phyloP scores from a whole-genome alignment of 2,113 vertebrate genomes.

The Clarias magur region DNA sequence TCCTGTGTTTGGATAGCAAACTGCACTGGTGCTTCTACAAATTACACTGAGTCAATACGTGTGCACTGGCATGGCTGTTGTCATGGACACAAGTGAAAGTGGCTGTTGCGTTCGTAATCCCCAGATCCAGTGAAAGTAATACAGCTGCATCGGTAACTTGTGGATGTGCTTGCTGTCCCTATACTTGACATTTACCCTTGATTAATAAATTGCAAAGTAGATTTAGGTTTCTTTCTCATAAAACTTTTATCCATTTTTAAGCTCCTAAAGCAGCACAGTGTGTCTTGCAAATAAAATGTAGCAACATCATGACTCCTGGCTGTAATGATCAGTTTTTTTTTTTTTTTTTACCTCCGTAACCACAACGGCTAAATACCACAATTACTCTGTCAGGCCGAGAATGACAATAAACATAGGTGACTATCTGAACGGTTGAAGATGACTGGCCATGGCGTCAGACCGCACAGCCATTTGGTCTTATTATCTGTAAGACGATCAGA shows the following conservation, averaged over 20 bases:
- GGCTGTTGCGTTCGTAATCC: constrained; percentile 11
- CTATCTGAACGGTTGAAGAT: constrained; percentile 35
- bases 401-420: constrained; percentile 57
- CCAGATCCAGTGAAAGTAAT: not conserved
- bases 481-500: constrained; percentile 70
- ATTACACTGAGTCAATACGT: constrained; percentile 59
- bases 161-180: not conserved
- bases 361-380: constrained; percentile 34
- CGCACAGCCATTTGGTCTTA: constrained; percentile 46
- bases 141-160: not conserved
- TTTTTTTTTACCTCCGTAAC: constrained; percentile 10
- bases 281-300: not conserved
- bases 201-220: not conserved
- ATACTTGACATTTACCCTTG: not conserved
- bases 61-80: constrained; percentile 21
- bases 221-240: not conserved
- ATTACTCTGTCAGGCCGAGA: constrained; percentile 51
- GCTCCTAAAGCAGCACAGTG: not conserved
- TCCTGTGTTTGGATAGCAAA: constrained; percentile 74
- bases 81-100: not conserved
- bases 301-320: constrained; percentile 13
- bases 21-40: constrained; percentile 67
- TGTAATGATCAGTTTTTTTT: constrained; percentile 10
- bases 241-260: not conserved
- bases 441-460: constrained; percentile 47